Conservation (phyloP, 2,113 vertebrate genomes). For the Austrofundulus limnaeus region DNA sequence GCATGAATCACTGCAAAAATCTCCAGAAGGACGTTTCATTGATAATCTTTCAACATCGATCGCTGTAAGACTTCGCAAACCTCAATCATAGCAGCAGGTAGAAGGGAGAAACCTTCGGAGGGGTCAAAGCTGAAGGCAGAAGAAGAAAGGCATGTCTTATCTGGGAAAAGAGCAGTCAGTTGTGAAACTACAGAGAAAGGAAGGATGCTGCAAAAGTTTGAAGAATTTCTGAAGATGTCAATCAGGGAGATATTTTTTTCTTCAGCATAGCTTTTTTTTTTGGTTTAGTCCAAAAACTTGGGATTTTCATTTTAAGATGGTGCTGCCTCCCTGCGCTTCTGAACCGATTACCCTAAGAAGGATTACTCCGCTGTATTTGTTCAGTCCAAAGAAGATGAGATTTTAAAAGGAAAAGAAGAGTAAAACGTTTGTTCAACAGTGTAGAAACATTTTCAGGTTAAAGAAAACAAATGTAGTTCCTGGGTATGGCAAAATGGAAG, state of each 20-base stretch:
- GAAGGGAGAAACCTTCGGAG: constrained; percentile 2
- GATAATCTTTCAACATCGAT: constrained; percentile 47
- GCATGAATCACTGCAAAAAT: not conserved
- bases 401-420: not conserved
- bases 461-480: not conserved
- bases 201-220: not conserved
- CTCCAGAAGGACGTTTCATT: constrained; percentile 1
- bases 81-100: constrained; percentile 27
- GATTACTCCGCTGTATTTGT: not conserved
- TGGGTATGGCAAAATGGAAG: not conserved
- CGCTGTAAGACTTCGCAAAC: constrained; percentile 21
- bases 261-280: not conserved
- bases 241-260: not conserved
- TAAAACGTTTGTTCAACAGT: not conserved
- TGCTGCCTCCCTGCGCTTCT: not conserved
- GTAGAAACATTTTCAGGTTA: not conserved
- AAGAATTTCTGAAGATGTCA: not conserved
- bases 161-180: not conserved
- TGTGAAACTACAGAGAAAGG: not conserved
- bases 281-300: not conserved
- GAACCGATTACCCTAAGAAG: not conserved
- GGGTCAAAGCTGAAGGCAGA: constrained; percentile 20
- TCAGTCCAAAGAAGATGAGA: not conserved
- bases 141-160: constrained; percentile 6
- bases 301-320: not conserved